A percentile compares a stretch with the other conserved stretches of the same genome.
These are phyloP conservation scores for Hycleus cichorii DNA, from an alignment of 1,140 invertebrate genomes.

Conservation along the genomic window DNA sequence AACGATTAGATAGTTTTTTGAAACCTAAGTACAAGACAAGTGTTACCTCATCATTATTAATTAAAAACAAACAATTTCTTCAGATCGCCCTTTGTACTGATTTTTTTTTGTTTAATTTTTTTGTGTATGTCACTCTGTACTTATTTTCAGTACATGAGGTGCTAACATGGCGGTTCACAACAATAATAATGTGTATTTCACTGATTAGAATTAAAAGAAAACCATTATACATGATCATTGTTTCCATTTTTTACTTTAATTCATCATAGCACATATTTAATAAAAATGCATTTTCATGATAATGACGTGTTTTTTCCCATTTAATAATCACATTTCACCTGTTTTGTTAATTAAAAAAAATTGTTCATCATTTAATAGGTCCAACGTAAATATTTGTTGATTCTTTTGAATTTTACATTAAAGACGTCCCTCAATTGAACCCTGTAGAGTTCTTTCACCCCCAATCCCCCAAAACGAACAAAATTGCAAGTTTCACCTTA, in stretches of 20 bases:
- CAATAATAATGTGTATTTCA: slow-evolving; percentile 36
- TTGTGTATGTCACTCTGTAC: slow-evolving; percentile 28
- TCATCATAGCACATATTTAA: slow-evolving; percentile 50
- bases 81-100: slow-evolving; percentile 10
- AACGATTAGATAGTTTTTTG: slow-evolving; percentile 46
- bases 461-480: too few species aligned
- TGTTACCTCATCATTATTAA: slow-evolving; percentile 47
- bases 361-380: too few species aligned
- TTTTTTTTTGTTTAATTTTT: background rate
- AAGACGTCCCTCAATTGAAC: background rate
- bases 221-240: slow-evolving; percentile 44
- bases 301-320: background rate
- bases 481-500: too few species aligned
- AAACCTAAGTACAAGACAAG: slow-evolving; percentile 51
- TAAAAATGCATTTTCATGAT: slow-evolving; percentile 51
- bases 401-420: background rate
- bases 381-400: background rate
- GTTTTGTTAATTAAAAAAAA: slow-evolving; percentile 5
- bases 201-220: slow-evolving; percentile 30
- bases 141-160: slow-evolving; percentile 24
- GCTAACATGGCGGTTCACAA: slow-evolving; percentile 35
- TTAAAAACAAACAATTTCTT: slow-evolving; percentile 1
- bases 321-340: too few species aligned
- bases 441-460: too few species aligned
- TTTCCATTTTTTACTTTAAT: slow-evolving; percentile 48